Percentiles rank a stretch among this genome's conserved stretches.
These are phyloP conservation scores for Laticauda laticaudata DNA, from an alignment of 2,113 vertebrate species.

Conservation along the genomic window DNA sequence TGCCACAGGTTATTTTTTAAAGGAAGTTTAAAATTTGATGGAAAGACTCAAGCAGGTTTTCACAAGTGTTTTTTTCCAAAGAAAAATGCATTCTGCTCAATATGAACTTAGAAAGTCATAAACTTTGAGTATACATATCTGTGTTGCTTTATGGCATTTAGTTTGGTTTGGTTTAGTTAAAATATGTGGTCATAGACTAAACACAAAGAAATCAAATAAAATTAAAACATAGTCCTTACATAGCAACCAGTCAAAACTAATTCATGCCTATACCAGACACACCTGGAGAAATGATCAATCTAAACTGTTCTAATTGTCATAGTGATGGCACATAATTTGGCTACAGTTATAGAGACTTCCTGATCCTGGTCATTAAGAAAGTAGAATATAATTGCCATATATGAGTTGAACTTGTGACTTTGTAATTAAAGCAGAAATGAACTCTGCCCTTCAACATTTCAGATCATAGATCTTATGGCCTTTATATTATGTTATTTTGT, in stretches of 20 bases:
- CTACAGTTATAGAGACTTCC: not conserved
- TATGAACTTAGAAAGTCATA: conserved; percentile 7
- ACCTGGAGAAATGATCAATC: not conserved
- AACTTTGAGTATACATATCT: not conserved
- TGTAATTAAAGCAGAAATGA: not conserved
- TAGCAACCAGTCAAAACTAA: not conserved
- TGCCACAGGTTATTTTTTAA: conserved; percentile 47
- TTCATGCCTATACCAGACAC: not conserved
- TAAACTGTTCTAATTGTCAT: not conserved
- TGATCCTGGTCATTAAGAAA: not conserved
- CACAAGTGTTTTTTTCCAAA: conserved; percentile 17
- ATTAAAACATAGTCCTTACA: not conserved
- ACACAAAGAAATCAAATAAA: not conserved
- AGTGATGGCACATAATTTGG: not conserved
- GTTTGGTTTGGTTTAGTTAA: not conserved
- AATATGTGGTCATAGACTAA: not conserved
- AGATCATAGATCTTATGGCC: not conserved
- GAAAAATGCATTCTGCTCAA: not conserved
- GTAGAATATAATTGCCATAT: not conserved
- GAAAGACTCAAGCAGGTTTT: conserved; percentile 19
- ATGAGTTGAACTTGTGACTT: not conserved
- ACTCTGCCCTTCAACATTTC: not conserved
- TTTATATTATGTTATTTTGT: not conserved
- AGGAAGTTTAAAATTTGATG: conserved; percentile 32
- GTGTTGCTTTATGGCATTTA: conserved; percentile 9